These are phyloP conservation scores for Stegophylla sp. DNA, from an alignment of 2,888 invertebrate genomes.

Conservation along the genomic window DNA sequence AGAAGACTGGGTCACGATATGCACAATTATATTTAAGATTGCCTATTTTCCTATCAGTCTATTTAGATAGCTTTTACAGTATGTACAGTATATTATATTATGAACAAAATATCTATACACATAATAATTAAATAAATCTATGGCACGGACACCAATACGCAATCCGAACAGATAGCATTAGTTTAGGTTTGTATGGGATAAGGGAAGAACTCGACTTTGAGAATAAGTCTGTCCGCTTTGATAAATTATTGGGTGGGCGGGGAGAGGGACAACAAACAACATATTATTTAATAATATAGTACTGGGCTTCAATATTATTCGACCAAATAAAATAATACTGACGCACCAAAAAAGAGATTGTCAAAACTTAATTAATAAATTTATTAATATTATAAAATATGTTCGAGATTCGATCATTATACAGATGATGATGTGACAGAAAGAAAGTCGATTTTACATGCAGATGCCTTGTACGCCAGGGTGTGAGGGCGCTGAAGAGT, in stretches of 20 bases:
- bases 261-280: no score
- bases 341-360: constrained; percentile 7
- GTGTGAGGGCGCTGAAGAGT: no score
- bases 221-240: no score
- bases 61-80: constrained; percentile 20
- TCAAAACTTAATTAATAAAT: no score
- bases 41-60: constrained; percentile 51
- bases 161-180: background rate
- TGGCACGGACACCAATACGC: background rate
- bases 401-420: no score
- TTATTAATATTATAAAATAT: background rate
- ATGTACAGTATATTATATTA: background rate
- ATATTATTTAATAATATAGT: no score
- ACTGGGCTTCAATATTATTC: no score
- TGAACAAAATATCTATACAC: background rate
- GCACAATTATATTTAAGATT: constrained; percentile 5
- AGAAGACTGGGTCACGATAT: background rate
- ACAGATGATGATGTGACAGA: no score
- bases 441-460: no score
- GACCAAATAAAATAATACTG: background rate
- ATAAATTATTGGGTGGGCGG: no score
- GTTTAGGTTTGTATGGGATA: background rate
- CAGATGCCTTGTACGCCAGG: no score
- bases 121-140: background rate
- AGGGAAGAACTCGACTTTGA: no score